phyloP scores from a whole-genome alignment of 2,888 invertebrate genomes.

The Volucella inanis region DNA sequence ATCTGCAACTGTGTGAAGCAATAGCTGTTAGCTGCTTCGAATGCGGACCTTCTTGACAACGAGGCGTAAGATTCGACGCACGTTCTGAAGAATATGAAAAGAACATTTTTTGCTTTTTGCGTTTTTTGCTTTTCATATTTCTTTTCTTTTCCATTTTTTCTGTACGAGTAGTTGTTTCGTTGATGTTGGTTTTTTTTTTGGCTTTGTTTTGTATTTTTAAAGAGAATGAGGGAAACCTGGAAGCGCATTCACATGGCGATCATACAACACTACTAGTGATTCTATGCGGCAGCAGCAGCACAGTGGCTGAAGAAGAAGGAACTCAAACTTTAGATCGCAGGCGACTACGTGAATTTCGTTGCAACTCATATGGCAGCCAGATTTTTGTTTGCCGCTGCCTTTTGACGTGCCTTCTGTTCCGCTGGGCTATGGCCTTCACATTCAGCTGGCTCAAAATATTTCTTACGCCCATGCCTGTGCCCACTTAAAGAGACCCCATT shows the following conservation, averaged over 20 bases:
- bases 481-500: constrained; percentile 44
- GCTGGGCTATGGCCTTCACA: constrained; percentile 51
- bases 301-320: constrained; percentile 57
- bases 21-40: constrained; percentile 35
- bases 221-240: constrained; percentile 32
- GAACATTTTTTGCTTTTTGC: constrained; percentile 30
- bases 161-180: constrained; percentile 29
- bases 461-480: constrained; percentile 27
- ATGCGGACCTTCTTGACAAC: constrained; percentile 57
- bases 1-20: constrained; percentile 19
- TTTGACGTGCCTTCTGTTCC: constrained; percentile 22
- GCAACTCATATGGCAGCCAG: constrained; percentile 72
- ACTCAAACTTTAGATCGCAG: constrained; percentile 1
- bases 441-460: constrained; percentile 60
- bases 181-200: neutral
- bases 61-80: constrained; percentile 39
- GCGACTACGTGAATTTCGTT: constrained; percentile 71
- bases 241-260: constrained; percentile 71
- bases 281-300: constrained; percentile 33
- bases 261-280: constrained; percentile 22
- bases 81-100: constrained; percentile 71
- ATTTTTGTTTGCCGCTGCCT: constrained; percentile 60
- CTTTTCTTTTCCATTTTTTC: constrained; percentile 11
- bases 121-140: constrained; percentile 21
- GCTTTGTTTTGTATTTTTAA: constrained; percentile 31